Evolutionary conservation across 2,888 invertebrate genomes (phyloP).

Genomic region (Aleiodes testaceus): DNA sequence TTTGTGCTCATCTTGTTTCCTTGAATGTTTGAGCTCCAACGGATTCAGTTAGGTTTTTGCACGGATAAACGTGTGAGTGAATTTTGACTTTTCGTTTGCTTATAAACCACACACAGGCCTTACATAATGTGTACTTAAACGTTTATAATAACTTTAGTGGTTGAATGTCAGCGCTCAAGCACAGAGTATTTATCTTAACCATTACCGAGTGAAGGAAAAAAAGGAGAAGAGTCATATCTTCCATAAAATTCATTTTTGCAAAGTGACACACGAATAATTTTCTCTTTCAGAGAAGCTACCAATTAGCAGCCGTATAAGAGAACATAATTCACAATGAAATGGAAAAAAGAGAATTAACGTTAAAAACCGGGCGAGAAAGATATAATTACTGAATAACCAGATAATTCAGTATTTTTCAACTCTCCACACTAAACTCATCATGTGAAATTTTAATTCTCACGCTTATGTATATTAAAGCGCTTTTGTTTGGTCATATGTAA

Average conservation of each 20-base stretch:
- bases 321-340: neutral
- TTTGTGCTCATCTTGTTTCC: conserved; percentile 21
- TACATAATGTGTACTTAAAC: too few relatives aligned
- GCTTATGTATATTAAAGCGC: conserved; percentile 42
- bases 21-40: neutral
- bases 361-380: conserved; percentile 15
- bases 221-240: too few relatives aligned
- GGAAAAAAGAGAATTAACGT: neutral
- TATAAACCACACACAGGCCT: neutral
- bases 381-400: conserved; percentile 12
- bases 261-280: neutral
- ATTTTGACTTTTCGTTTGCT: neutral
- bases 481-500: conserved; percentile 31
- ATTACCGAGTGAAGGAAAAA: too few relatives aligned
- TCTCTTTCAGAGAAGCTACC: neutral
- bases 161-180: too few relatives aligned
- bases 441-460: conserved; percentile 40
- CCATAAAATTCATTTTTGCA: conserved; percentile 4
- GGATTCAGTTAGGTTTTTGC: too few relatives aligned
- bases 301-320: conserved; percentile 7
- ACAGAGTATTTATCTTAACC: too few relatives aligned
- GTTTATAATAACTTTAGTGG: too few relatives aligned
- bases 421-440: conserved; percentile 22
- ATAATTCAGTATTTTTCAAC: conserved; percentile 13
- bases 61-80: conserved; percentile 9